phyloP scores from a whole-genome alignment of 2,113 vertebrate genomes.

The Ascaphus truei region DNA sequence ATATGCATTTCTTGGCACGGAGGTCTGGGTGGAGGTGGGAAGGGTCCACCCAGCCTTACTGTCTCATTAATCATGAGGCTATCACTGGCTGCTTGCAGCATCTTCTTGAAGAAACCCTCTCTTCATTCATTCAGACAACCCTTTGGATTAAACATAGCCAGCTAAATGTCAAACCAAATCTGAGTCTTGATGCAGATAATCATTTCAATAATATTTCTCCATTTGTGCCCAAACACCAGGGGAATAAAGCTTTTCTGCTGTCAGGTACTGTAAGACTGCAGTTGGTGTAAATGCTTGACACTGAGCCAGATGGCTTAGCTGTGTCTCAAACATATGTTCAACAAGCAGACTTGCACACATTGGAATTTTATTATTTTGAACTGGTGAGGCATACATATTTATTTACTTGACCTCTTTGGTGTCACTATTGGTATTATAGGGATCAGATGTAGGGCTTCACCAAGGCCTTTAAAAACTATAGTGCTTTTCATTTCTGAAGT shows the following conservation, averaged over 20 bases:
- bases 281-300: conserved; percentile 99
- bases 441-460: conserved; percentile 53
- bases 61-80: conserved; percentile 98
- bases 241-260: conserved; percentile 98
- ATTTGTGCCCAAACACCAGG: conserved; percentile 98
- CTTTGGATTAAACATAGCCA: conserved; percentile 99
- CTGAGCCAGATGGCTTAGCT: conserved; percentile 99
- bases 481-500: conserved; percentile 1
- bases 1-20: conserved; percentile 83
- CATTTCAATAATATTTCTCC: conserved; percentile 99
- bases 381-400: conserved; percentile 89
- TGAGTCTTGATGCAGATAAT: conserved; percentile 99
- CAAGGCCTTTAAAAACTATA: conserved; percentile 37
- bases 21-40: conserved; percentile 96
- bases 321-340: conserved; percentile 98
- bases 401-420: conserved; percentile 82
- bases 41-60: conserved; percentile 90
- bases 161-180: conserved; percentile 99
- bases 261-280: conserved; percentile 98
- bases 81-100: conserved; percentile 74
- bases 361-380: conserved; percentile 98
- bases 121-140: conserved; percentile 98
- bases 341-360: conserved; percentile 93
- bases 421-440: conserved; percentile 69
- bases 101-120: conserved; percentile 94